phyloP scores from a whole-genome alignment of 2,888 invertebrate genomes.

The Catocala sponsa region DNA sequence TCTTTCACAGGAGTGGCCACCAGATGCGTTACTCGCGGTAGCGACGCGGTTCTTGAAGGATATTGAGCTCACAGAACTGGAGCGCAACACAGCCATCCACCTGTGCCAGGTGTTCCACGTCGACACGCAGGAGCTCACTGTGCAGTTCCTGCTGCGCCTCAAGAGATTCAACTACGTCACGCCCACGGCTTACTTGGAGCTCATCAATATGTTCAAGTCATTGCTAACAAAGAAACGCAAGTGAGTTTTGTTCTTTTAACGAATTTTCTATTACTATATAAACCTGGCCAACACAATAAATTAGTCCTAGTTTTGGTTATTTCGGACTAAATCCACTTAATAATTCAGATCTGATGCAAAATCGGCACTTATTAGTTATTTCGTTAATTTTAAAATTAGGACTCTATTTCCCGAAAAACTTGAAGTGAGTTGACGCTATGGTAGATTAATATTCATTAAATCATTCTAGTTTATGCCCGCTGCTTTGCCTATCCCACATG shows the following conservation, averaged over 20 bases:
- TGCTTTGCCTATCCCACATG: no score
- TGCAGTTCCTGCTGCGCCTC: constrained; percentile 88
- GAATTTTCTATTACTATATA: no score
- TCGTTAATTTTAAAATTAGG: no score
- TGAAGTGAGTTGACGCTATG: no score
- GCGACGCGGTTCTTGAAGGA: constrained; percentile 94
- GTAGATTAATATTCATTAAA: no score
- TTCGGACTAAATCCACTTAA: no score
- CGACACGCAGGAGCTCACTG: constrained; percentile 92
- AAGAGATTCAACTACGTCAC: constrained; percentile 96
- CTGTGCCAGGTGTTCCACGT: constrained; percentile 97
- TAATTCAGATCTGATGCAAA: no score
- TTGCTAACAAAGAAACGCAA: constrained; percentile 92
- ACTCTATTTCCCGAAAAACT: no score
- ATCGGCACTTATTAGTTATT: no score
- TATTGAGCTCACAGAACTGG: constrained; percentile 92
- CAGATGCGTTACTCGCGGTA: constrained; percentile 96
- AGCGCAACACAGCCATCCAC: constrained; percentile 93
- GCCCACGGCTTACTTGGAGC: constrained; percentile 96
- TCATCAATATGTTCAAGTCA: constrained; percentile 96
- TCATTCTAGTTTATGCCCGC: no score
- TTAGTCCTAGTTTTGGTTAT: no score
- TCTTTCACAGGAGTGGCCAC: constrained; percentile 94
- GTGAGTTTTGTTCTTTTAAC: constrained; percentile 75
- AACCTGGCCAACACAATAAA: no score